These are phyloP conservation scores for Pseudomyrmex concolor DNA, from an alignment of 1,140 invertebrate species.

Conservation along the genomic window DNA sequence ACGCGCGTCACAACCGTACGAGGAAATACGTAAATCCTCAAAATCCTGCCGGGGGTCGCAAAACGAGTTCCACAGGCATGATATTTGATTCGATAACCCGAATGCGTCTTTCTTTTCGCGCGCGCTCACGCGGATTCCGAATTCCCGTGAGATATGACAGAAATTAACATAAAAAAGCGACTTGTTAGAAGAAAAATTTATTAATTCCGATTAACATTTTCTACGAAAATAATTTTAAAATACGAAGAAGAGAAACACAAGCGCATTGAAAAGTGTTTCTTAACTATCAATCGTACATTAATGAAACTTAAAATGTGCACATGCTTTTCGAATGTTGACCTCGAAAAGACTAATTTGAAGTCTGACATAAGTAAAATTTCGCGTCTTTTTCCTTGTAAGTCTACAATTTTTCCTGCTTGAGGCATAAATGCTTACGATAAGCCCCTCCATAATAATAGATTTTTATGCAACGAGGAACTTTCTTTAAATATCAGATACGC, in stretches of 20 bases:
- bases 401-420: slow-evolving; percentile 6
- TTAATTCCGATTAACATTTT: too few relatives aligned
- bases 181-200: background rate
- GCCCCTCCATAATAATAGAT: slow-evolving; percentile 24
- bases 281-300: too few relatives aligned
- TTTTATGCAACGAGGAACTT: slow-evolving; percentile 50
- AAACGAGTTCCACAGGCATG: slow-evolving; percentile 31
- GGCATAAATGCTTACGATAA: slow-evolving; percentile 38
- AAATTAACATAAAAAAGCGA: background rate
- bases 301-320: background rate
- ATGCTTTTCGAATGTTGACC: background rate
- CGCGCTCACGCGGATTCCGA: slow-evolving; percentile 7
- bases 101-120: background rate
- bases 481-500: slow-evolving; percentile 50
- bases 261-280: too few relatives aligned
- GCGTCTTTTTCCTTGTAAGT: background rate
- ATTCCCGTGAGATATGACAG: background rate
- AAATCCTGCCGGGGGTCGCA: slow-evolving; percentile 45
- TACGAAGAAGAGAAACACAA: too few relatives aligned
- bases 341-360: slow-evolving; percentile 14
- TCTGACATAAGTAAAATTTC: background rate
- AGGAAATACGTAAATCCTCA: slow-evolving; percentile 61
- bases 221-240: too few relatives aligned
- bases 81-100: slow-evolving; percentile 36
- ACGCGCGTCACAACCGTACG: slow-evolving; percentile 25